Conservation (phyloP, 2,888 invertebrate genomes). For the Standfussiana lucernea region DNA sequence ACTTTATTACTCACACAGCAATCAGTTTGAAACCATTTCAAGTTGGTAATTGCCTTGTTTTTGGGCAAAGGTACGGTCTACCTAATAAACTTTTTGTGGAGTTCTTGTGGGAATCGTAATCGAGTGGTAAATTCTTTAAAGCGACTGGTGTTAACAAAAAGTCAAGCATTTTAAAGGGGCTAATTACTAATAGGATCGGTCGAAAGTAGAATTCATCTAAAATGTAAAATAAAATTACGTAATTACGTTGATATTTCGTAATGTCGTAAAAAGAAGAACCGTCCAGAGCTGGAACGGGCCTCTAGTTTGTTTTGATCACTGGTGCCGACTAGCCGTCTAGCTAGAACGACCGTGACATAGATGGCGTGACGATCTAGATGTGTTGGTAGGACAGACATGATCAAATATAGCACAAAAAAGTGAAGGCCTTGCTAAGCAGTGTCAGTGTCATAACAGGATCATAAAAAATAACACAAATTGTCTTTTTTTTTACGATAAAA, state of each 20-base stretch:
- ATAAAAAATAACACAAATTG: background rate
- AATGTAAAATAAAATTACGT: background rate
- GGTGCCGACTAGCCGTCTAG: background rate
- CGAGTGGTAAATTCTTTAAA: too few relatives aligned
- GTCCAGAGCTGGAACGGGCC: background rate
- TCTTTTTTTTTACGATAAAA: background rate
- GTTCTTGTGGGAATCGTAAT: background rate
- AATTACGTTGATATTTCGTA: background rate
- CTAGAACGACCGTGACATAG: constrained; percentile 30
- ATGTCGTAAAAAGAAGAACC: background rate
- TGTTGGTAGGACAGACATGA: constrained; percentile 9
- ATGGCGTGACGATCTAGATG: constrained; percentile 23
- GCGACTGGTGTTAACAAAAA: background rate
- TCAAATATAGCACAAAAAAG: constrained; percentile 1
- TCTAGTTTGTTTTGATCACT: constrained; percentile 24
- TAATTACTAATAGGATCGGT: background rate
- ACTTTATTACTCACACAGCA: background rate
- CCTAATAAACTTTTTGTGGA: background rate
- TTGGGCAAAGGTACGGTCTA: background rate
- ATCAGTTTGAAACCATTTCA: constrained; percentile 1
- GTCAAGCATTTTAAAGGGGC: background rate
- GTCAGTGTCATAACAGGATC: background rate
- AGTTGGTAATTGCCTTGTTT: constrained; percentile 13
- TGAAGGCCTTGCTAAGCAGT: background rate
- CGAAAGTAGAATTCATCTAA: background rate